These are phyloP conservation scores for Stomatorhinus ivindoensis DNA, from an alignment of 2,113 vertebrate species.

Conservation along the genomic window DNA sequence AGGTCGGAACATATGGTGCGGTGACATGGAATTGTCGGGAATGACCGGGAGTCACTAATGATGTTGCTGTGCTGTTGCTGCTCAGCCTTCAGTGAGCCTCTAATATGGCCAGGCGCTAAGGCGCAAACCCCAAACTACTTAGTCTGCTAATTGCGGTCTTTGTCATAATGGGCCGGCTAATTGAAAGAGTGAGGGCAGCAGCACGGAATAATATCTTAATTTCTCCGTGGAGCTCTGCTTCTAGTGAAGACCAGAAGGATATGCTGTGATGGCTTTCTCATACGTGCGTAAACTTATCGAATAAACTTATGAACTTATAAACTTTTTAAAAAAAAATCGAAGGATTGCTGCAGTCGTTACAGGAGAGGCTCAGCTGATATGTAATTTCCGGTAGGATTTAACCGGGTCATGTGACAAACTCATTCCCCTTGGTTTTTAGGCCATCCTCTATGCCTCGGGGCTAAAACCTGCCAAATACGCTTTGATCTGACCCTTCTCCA, in stretches of 20 bases:
- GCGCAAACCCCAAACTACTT: conserved; percentile 3
- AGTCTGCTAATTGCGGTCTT: conserved; percentile 3
- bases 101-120: neutral
- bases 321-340: neutral
- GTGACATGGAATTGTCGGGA: neutral
- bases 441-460: neutral
- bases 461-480: neutral
- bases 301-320: neutral
- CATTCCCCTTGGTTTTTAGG: neutral
- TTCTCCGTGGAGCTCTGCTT: neutral
- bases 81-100: neutral
- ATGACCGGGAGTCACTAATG: neutral
- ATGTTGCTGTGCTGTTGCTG: neutral
- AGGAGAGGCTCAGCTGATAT: neutral
- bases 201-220: conserved; percentile 18
- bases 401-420: neutral
- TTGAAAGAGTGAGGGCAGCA: conserved; percentile 5
- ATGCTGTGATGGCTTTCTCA: neutral
- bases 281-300: neutral
- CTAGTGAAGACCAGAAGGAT: neutral
- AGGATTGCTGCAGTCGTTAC: neutral
- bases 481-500: neutral
- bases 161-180: conserved; percentile 8
- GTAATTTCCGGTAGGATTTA: neutral
- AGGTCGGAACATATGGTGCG: neutral